Conservation (phyloP, 2,113 vertebrate genomes). For the Corapipo altera region DNA sequence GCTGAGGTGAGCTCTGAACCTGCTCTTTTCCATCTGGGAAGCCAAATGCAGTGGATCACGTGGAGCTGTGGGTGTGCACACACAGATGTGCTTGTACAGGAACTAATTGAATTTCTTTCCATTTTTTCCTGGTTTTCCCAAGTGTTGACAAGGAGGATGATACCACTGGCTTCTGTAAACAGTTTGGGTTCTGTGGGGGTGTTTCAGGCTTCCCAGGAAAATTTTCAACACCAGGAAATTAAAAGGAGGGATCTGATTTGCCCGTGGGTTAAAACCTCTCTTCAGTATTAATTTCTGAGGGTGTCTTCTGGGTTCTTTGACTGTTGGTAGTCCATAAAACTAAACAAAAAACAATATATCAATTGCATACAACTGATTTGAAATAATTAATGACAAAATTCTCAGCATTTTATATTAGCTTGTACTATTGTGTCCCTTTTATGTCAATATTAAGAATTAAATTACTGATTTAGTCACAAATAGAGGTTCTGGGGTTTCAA, state of each 20-base stretch:
- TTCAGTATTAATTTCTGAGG: neutral
- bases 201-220: neutral
- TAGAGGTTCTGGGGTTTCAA: neutral
- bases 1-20: constrained; percentile 84
- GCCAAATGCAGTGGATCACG: rapidly evolving
- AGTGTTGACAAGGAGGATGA: neutral
- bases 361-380: neutral
- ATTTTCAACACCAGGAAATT: neutral
- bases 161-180: neutral
- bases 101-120: neutral
- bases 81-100: rapidly evolving
- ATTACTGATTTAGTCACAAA: neutral
- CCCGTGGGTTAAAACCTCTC: neutral
- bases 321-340: neutral
- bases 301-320: neutral
- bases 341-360: neutral
- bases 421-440: neutral
- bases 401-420: neutral
- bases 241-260: neutral
- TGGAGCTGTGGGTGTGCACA: neutral
- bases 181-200: neutral
- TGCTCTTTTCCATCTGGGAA: neutral
- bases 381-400: neutral
- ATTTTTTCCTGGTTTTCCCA: neutral
- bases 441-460: neutral